phyloP scores from a whole-genome alignment of 2,113 vertebrate genomes.

The Gallinago undulata region DNA sequence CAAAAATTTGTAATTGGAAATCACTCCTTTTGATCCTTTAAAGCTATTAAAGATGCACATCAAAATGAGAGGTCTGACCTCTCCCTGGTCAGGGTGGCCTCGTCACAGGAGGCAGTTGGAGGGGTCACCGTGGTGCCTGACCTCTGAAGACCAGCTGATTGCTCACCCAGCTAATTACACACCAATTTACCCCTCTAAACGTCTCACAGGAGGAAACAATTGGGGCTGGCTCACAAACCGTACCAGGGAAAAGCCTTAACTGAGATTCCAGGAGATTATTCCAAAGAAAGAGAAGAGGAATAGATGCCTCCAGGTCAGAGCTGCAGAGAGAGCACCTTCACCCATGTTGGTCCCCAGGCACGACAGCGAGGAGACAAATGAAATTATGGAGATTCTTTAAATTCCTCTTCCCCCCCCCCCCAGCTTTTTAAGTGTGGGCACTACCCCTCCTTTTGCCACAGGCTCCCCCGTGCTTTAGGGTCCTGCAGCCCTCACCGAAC shows the following conservation, averaged over 20 bases:
- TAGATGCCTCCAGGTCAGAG: neutral
- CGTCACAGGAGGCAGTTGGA: neutral
- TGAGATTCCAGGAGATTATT: neutral
- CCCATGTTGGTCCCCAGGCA: neutral
- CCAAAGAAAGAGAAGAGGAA: neutral
- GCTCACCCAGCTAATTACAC: neutral
- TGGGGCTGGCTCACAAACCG: neutral
- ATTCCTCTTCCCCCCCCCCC: too few species aligned
- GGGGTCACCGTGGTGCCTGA: neutral
- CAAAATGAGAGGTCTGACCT: neutral
- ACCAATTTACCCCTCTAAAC: neutral
- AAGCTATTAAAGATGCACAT: neutral
- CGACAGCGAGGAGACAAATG: neutral
- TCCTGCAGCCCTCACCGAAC: neutral
- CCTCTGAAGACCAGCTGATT: neutral
- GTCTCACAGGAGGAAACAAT: neutral
- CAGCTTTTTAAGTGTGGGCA: accelerated
- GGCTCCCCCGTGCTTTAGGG: neutral
- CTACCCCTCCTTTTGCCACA: neutral
- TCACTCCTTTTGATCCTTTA: neutral
- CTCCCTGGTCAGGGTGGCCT: neutral
- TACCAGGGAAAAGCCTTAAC: neutral
- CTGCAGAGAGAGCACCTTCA: neutral
- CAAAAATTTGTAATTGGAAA: neutral
- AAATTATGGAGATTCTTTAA: neutral